phyloP scores from a whole-genome alignment of 2,113 vertebrate species.

The Proteles cristata region DNA sequence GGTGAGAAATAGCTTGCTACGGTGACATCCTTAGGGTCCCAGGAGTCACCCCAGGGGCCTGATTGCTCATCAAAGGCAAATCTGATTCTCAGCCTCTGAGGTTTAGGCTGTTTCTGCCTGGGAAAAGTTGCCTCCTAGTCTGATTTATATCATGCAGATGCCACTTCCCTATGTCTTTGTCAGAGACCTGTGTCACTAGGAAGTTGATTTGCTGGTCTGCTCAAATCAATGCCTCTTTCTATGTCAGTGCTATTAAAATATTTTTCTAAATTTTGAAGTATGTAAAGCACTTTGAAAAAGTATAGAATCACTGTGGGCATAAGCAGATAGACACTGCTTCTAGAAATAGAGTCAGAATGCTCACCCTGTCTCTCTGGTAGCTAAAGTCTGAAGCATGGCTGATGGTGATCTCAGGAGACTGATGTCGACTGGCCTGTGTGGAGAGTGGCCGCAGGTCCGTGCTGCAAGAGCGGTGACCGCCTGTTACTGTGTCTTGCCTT shows the following conservation, averaged over 20 bases:
- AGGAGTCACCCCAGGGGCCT: background rate
- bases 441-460: background rate
- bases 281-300: background rate
- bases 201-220: background rate
- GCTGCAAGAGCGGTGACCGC: accelerated
- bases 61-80: background rate
- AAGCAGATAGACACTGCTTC: background rate
- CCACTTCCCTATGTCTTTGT: background rate
- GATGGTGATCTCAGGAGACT: background rate
- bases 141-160: background rate
- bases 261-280: background rate
- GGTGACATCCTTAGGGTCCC: background rate
- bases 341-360: background rate
- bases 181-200: background rate
- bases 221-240: background rate
- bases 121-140: background rate
- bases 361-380: accelerated
- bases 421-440: background rate
- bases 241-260: background rate
- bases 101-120: background rate
- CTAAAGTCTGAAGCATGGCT: no score
- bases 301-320: background rate
- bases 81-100: background rate
- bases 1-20: background rate
- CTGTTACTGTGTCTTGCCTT: background rate